Base-by-base conservation (phyloP, 2,888 invertebrate genomes). In the Boloria selene region DNA sequence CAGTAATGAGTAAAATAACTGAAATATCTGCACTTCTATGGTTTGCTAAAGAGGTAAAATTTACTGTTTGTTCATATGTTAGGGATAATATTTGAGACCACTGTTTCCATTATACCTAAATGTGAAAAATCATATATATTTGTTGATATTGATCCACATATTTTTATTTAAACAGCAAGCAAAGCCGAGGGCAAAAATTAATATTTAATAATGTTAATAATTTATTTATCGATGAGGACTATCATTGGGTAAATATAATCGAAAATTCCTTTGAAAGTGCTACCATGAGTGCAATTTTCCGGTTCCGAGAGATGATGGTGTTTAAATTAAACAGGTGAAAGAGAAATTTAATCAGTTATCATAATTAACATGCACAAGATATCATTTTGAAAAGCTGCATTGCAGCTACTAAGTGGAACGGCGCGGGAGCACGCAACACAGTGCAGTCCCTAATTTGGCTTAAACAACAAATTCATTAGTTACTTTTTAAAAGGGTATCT, bases 361-460 rank as follows among this genome's bases (percentile, higher is more conserved):
- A 66, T 68, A 72, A 76, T 77, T 74, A 75, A 69, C 71, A 71
- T 71, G 44, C 61, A 71, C 77, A 75, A 73, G 74, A 76, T 77
- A 70, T 74, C 72, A 76, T 77, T 77, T 75, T 75, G 71, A 73
- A 77, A 76, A 75, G 73, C 74, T 75, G 75, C 69, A 69, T 74
- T 75, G 75, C 69, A 69, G 67, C 67, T 67, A 73, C 69, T 73
- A 75, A 77, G 73, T 74, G 74, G 73, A 73, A 67, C 66, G 73
- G 68, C 63, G 68, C 78, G 77, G 72, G 65, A 62, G 64, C 79
- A 79, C 77, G 79, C 79, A 76, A 77, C 71, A 31, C 45, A 38
- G 44, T 69, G 73, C 71, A 73, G 70, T 67, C 50, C 66, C 59
- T 67, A 67, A 69, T 67, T 67, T 67, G 51, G 61, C 42, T 22